Conservation (phyloP, 2,113 vertebrate genomes). For the Petrocephalus zakoni region DNA sequence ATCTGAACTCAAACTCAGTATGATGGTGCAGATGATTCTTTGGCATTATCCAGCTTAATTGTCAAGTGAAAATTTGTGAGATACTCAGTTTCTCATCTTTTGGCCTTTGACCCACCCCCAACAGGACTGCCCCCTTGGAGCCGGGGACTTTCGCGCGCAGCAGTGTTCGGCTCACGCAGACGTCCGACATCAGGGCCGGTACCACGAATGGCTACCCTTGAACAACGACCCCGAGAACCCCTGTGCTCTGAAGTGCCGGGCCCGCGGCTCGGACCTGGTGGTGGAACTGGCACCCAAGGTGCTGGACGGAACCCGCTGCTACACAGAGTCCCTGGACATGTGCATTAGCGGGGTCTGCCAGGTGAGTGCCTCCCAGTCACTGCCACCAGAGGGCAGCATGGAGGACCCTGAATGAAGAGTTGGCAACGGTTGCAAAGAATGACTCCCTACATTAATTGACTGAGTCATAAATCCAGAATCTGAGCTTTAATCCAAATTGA, state of each 20-base stretch:
- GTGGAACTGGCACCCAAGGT: conserved; percentile 92
- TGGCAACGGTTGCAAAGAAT: background rate
- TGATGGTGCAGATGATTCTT: background rate
- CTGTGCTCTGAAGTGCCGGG: conserved; percentile 84
- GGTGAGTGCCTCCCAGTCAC: conserved; percentile 52
- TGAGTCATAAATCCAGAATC: background rate
- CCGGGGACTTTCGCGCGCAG: conserved; percentile 89
- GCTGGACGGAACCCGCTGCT: conserved; percentile 90
- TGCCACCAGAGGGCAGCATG: background rate
- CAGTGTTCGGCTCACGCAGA: conserved; percentile 94
- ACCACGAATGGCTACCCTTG: conserved; percentile 88
- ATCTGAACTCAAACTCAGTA: background rate
- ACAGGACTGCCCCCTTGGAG: conserved; percentile 85
- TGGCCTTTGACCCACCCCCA: background rate
- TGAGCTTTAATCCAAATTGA: background rate
- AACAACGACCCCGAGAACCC: conserved; percentile 89
- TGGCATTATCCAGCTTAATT: background rate
- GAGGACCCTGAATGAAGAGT: background rate
- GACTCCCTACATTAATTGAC: background rate
- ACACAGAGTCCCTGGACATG: conserved; percentile 94
- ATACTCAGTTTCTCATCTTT: background rate
- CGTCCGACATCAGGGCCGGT: conserved; percentile 80
- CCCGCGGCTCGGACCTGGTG: conserved; percentile 67
- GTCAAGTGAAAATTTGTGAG: background rate
- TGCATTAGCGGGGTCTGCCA: conserved; percentile 94